Conservation (phyloP, 2,797 vertebrate genomes). For the Cheirogaleus major region DNA sequence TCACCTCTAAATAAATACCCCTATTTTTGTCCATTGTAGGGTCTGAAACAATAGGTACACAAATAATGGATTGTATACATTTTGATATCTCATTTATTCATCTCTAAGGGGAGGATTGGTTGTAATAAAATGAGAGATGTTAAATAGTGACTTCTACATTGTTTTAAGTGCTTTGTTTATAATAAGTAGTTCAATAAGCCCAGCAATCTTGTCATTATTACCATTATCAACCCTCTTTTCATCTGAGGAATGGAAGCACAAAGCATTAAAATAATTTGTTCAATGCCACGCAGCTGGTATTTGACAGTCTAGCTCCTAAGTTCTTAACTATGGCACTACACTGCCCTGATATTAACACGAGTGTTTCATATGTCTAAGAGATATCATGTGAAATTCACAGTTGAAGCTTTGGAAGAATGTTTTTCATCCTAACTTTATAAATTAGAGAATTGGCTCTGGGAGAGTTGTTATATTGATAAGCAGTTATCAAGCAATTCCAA, state of each 20-base stretch:
- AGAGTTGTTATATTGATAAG: not conserved
- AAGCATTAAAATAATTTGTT: not conserved
- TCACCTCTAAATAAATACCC: not conserved
- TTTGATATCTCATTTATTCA: constrained; percentile 42
- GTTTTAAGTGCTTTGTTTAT: not conserved
- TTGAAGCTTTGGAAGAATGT: not conserved
- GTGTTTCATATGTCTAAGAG: not conserved
- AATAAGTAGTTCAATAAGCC: not conserved
- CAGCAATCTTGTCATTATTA: not conserved
- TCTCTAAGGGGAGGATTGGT: not conserved
- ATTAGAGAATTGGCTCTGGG: not conserved
- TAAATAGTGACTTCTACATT: not conserved
- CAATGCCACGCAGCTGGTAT: not conserved
- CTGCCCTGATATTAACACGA: not conserved
- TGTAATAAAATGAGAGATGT: not conserved
- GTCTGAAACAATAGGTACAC: not conserved
- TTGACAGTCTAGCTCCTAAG: not conserved
- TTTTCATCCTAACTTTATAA: not conserved
- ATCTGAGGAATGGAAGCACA: not conserved
- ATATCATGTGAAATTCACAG: not conserved
- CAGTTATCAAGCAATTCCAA: not conserved
- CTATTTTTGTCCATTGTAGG: not conserved
- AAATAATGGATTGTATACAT: not conserved
- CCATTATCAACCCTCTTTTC: not conserved
- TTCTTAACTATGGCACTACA: not conserved